Base-by-base conservation (phyloP, 2,888 invertebrate genomes). In the Caenorhabditis drosophilae region DNA sequence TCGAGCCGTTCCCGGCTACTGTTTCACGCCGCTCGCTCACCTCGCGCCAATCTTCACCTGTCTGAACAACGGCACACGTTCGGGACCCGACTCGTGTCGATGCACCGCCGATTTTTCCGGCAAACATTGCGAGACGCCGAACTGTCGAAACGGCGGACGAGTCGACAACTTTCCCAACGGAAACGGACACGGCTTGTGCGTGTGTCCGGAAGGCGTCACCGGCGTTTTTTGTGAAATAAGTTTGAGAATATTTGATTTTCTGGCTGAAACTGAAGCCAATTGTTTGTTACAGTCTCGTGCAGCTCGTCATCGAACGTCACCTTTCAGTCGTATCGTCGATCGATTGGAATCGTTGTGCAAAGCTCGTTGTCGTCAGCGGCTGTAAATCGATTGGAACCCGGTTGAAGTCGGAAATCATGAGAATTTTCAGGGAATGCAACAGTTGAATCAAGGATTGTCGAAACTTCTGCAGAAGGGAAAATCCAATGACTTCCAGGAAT, bases 191-290 rank as follows among this genome's bases (percentile, higher is more conserved):
- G 62, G 70, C 22, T 51, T 61, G 48, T 73, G 73, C 38, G 20
- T 59, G 23, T 73, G 73, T 52, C 58, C 54, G 25, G 61, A 59
- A 16, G 73, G 73, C 15, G 57, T 64, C 11, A 22, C 38, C 6
- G 73, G 73, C 57, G 49, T 42, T 22, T 68, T 68, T 51, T 73
- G 73, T 35, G 64, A 73, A 49, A 68, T 51, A 15, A 36, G 66
- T 66, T 18, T 48, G 56, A 47, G n/a, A n/a, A n/a, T n/a, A n/a
- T n/a, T n/a, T n/a, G n/a, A n/a, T n/a, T n/a, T n/a, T n/a, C n/a
- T n/a, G n/a, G n/a, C n/a, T n/a, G n/a, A n/a, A n/a, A n/a, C n/a
- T n/a, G n/a, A n/a, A n/a, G n/a, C n/a, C n/a, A n/a, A n/a, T n/a
- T n/a, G n/a, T n/a, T n/a, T n/a, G n/a, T n/a, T 64, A 49, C 51